Conservation (phyloP, 2,113 vertebrate genomes). For the Cyanoderma ruficeps region DNA sequence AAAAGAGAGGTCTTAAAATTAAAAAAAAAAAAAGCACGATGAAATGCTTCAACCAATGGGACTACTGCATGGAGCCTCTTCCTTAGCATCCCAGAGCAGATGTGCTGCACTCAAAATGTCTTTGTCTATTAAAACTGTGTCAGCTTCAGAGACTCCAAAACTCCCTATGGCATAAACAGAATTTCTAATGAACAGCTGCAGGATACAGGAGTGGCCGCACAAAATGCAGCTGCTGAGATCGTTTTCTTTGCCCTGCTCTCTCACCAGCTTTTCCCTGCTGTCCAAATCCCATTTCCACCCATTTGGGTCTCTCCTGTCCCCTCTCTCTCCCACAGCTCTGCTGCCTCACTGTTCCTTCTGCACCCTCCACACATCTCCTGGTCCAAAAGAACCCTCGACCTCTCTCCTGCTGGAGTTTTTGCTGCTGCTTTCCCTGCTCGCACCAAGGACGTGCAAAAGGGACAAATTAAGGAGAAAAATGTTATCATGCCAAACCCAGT, state of each 20-base stretch:
- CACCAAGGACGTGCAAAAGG: neutral
- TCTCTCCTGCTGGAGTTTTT: neutral
- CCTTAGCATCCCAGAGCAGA: slow-evolving; percentile 31
- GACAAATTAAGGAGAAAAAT: neutral
- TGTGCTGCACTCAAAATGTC: slow-evolving; percentile 64
- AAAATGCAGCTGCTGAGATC: slow-evolving; percentile 11
- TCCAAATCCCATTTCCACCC: neutral
- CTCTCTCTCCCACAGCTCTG: neutral
- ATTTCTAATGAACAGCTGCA: slow-evolving; percentile 66
- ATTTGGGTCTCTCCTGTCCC: neutral
- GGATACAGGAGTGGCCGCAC: neutral
- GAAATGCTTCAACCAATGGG: neutral
- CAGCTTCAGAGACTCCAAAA: slow-evolving; percentile 55
- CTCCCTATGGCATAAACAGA: slow-evolving; percentile 58
- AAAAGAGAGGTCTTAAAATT: slow-evolving; percentile 7
- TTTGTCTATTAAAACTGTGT: slow-evolving; percentile 64
- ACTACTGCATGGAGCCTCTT: neutral
- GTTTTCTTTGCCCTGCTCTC: neutral
- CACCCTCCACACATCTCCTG: neutral
- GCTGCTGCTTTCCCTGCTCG: neutral
- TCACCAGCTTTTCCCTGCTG: neutral
- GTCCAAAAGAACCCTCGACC: neutral
- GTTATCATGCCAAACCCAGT: neutral
- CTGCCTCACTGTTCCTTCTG: neutral
- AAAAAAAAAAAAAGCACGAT: neutral